Evolutionary conservation across 2,888 invertebrate species (phyloP).

Genomic region (Celastrina argiolus): DNA sequence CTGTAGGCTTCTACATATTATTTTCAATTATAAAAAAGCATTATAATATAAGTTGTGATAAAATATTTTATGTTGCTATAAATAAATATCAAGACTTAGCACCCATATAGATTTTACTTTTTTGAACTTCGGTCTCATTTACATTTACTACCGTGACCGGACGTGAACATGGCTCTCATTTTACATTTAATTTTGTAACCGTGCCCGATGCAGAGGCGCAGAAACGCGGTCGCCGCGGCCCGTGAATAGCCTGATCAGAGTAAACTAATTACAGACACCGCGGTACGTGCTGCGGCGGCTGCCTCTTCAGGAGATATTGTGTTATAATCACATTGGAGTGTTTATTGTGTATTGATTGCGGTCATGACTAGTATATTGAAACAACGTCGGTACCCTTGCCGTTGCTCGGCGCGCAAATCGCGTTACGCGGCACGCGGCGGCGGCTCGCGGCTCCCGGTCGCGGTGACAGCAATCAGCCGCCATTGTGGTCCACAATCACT

Average conservation of each 20-base stretch:
- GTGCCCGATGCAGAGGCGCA: background rate
- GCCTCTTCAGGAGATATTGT: background rate
- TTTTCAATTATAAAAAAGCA: too few relatives aligned
- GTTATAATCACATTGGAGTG: background rate
- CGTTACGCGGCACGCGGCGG: slow-evolving; percentile 32
- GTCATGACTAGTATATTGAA: background rate
- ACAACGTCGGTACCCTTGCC: background rate
- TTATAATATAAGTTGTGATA: too few relatives aligned
- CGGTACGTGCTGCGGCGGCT: background rate
- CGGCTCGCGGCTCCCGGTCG: slow-evolving; percentile 26
- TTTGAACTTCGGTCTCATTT: too few relatives aligned
- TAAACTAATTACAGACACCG: slow-evolving; percentile 1
- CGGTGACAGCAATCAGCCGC: slow-evolving; percentile 40
- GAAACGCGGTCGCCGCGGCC: too few relatives aligned
- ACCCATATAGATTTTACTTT: too few relatives aligned
- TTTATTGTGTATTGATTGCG: background rate
- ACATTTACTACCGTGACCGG: too few relatives aligned
- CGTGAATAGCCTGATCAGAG: slow-evolving; percentile 8
- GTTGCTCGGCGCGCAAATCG: background rate
- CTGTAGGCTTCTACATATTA: too few relatives aligned
- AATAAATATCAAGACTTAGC: too few relatives aligned
- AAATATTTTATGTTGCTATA: too few relatives aligned
- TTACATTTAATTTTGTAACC: too few relatives aligned
- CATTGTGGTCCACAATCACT: slow-evolving; percentile 35
- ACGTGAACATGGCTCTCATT: too few relatives aligned